phyloP scores from a whole-genome alignment of 2,888 invertebrate genomes.

The Seira sanloemensis region DNA sequence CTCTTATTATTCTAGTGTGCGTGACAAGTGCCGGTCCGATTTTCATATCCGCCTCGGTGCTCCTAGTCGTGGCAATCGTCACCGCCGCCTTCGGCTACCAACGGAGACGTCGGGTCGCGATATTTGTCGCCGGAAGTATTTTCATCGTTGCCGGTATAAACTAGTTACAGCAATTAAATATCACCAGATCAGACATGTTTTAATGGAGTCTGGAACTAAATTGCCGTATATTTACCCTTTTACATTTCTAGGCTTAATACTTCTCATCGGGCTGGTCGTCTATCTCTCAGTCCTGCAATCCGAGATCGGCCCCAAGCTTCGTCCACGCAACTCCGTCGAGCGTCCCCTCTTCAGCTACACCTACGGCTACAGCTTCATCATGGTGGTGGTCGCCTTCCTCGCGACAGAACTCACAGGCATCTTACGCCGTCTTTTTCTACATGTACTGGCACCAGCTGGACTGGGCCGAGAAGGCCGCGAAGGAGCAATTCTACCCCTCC shows the following conservation, averaged over 20 bases:
- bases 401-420: slow-evolving; percentile 90
- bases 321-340: slow-evolving; percentile 86
- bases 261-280: slow-evolving; percentile 93
- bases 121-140: slow-evolving; percentile 90
- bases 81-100: slow-evolving; percentile 89
- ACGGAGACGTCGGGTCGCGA: slow-evolving; percentile 84
- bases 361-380: slow-evolving; percentile 90
- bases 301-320: slow-evolving; percentile 90
- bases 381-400: slow-evolving; percentile 90
- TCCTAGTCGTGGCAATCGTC: slow-evolving; percentile 85
- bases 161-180: too few relatives aligned
- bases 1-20: slow-evolving; percentile 81
- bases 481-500: slow-evolving; percentile 33
- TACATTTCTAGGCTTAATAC: slow-evolving; percentile 86
- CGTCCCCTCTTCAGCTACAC: slow-evolving; percentile 88
- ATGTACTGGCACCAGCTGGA: slow-evolving; percentile 82
- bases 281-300: slow-evolving; percentile 95
- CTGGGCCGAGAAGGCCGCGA: slow-evolving; percentile 67
- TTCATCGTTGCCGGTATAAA: slow-evolving; percentile 91
- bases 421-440: slow-evolving; percentile 90
- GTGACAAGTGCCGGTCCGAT: slow-evolving; percentile 91
- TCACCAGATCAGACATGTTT: too few relatives aligned
- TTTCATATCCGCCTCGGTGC: slow-evolving; percentile 85
- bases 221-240: too few relatives aligned
- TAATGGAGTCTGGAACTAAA: too few relatives aligned